Evolutionary conservation across 1,140 invertebrate genomes (phyloP), one percentile per base, ranked within the genome.

Genomic region (Archivesica marissinica): DNA sequence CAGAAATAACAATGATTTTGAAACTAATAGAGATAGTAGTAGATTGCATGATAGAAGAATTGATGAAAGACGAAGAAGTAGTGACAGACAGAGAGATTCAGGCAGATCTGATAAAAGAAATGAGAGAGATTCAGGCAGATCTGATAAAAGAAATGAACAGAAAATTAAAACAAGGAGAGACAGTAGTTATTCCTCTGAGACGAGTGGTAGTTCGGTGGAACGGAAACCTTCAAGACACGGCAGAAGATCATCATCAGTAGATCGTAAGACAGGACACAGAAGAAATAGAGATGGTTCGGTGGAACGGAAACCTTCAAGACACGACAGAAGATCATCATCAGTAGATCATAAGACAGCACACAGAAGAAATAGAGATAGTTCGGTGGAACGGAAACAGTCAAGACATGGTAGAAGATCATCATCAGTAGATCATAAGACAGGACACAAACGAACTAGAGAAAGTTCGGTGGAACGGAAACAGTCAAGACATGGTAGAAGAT

Each of bases 351-450:
- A 50, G n/a, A n/a, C 11, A n/a, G 47, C 11, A n/a, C 11, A n/a
- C 35, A 72, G 66, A 82, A 74, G 79, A 52, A 72, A 64, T 72
- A 11, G 35, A 7, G 81, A 84, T 17, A 76, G 72, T 39, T 23
- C 25, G 39, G 39, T 28, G 44, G 15, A 33, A 11, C 4, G 2
- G n/a, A 25, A 28, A 13, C 17, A 11, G n/a, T n/a, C n/a, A n/a
- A n/a, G n/a, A n/a, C n/a, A n/a, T n/a, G n/a, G n/a, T n/a, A n/a
- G n/a, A n/a, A n/a, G n/a, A n/a, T n/a, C n/a, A n/a, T n/a, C n/a
- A n/a, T n/a, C n/a, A n/a, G n/a, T n/a, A n/a, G n/a, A n/a, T n/a
- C n/a, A n/a, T n/a, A n/a, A n/a, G n/a, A n/a, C n/a, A n/a, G n/a
- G n/a, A n/a, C n/a, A n/a, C n/a, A n/a, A n/a, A n/a, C n/a, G n/a